phyloP scores from a whole-genome alignment of 2,888 invertebrate genomes.

The Ernsta delagoae region DNA sequence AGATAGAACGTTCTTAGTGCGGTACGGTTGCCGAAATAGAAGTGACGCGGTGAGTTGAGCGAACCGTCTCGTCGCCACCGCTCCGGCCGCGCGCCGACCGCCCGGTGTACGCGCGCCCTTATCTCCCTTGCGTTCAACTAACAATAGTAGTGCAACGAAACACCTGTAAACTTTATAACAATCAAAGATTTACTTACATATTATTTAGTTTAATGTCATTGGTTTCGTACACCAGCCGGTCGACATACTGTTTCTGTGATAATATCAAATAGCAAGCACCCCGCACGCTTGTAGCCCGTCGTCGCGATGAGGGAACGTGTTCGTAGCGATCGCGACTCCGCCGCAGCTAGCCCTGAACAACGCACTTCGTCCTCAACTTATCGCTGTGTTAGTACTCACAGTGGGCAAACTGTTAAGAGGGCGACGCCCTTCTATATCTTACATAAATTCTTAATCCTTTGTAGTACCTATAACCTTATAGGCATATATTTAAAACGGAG shows the following conservation, averaged over 20 bases:
- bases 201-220: not conserved
- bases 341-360: not conserved
- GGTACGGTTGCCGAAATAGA: conserved; percentile 44
- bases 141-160: conserved; percentile 1
- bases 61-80: conserved; percentile 9
- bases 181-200: not conserved
- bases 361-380: too few species aligned
- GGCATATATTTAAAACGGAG: too few species aligned
- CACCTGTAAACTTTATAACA: not conserved
- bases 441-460: too few species aligned
- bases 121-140: not conserved
- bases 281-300: conserved; percentile 36
- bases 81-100: not conserved
- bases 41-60: conserved; percentile 5
- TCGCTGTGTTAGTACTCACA: too few species aligned
- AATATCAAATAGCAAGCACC: conserved; percentile 44
- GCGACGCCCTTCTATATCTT: too few species aligned
- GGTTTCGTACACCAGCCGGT: conserved; percentile 7
- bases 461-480: too few species aligned
- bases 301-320: conserved; percentile 20
- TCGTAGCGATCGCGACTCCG: not conserved
- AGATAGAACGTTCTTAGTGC: conserved; percentile 66
- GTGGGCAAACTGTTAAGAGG: too few species aligned
- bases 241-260: conserved; percentile 58
- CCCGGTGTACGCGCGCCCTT: not conserved